A percentile compares a stretch with the other conserved stretches of the same genome.
These are phyloP conservation scores for Aradophagus sp. DNA, from an alignment of 1,140 invertebrate species.

Conservation along the genomic window DNA sequence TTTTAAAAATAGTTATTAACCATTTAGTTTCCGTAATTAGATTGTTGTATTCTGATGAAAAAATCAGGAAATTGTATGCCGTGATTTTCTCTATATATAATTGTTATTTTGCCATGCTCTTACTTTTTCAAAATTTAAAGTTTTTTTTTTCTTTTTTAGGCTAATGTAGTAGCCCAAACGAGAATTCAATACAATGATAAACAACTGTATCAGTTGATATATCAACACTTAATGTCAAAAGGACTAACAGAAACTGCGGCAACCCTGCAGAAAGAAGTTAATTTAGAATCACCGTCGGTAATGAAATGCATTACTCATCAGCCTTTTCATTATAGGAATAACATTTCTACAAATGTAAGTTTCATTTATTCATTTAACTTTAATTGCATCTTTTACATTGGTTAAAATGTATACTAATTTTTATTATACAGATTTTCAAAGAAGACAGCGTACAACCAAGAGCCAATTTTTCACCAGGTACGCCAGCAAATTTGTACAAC, in stretches of 20 bases:
- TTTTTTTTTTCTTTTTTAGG: conserved; percentile 74
- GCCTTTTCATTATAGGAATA: conserved; percentile 77
- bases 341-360: conserved; percentile 68
- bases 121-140: too few species aligned
- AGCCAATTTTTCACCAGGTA: conserved; percentile 68
- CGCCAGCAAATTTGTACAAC: conserved; percentile 71
- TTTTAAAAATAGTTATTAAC: too few species aligned
- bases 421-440: conserved; percentile 25
- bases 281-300: conserved; percentile 71
- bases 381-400: background rate
- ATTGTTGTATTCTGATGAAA: too few species aligned
- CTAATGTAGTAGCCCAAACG: conserved; percentile 96
- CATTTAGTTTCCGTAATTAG: background rate
- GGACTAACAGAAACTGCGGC: conserved; percentile 84
- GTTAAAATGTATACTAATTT: conserved; percentile 1
- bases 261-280: conserved; percentile 85
- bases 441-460: conserved; percentile 59
- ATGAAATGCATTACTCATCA: conserved; percentile 75
- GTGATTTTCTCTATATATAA: too few species aligned
- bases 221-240: conserved; percentile 88
- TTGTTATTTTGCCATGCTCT: too few species aligned
- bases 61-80: too few species aligned
- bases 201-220: conserved; percentile 93
- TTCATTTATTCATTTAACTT: background rate
- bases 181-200: conserved; percentile 94